Evolutionary conservation across 1,140 invertebrate species (phyloP).

Genomic region (Saccostrea cuccullata): DNA sequence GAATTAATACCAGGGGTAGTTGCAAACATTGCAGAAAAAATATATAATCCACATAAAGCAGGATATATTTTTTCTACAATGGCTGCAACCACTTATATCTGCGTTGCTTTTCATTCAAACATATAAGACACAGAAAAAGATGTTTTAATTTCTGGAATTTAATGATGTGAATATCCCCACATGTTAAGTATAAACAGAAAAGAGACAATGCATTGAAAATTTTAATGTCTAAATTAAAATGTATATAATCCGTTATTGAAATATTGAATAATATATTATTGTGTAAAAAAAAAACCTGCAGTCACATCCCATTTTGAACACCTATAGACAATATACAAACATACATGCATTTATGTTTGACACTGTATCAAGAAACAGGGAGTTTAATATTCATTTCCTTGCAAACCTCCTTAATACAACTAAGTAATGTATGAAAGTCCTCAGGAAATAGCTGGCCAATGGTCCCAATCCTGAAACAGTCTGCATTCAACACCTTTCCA

Average conservation of each 20-base stretch:
- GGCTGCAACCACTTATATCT: no score
- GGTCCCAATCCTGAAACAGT: constrained; percentile 81
- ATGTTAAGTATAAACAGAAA: no score
- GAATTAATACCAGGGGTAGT: no score
- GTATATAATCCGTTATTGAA: background rate
- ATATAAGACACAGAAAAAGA: no score
- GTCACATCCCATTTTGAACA: background rate
- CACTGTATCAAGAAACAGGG: background rate
- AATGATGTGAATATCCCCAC: no score
- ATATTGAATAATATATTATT: background rate
- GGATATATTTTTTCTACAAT: no score
- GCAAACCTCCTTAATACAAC: constrained; percentile 76
- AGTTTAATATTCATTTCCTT: constrained; percentile 74
- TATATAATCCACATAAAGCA: no score
- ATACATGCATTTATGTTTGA: background rate
- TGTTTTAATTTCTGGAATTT: no score
- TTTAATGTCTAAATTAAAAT: background rate
- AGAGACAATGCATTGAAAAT: no score
- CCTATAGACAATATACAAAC: background rate
- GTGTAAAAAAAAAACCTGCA: background rate
- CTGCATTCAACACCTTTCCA: constrained; percentile 79
- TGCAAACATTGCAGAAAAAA: no score
- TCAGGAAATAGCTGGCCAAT: constrained; percentile 79
- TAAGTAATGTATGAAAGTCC: constrained; percentile 78
- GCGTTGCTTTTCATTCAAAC: no score